A percentile compares a stretch with the other conserved stretches of the same genome.
These are phyloP conservation scores for Crocallis elinguaria DNA, from an alignment of 2,888 invertebrate species.

Conservation along the genomic window DNA sequence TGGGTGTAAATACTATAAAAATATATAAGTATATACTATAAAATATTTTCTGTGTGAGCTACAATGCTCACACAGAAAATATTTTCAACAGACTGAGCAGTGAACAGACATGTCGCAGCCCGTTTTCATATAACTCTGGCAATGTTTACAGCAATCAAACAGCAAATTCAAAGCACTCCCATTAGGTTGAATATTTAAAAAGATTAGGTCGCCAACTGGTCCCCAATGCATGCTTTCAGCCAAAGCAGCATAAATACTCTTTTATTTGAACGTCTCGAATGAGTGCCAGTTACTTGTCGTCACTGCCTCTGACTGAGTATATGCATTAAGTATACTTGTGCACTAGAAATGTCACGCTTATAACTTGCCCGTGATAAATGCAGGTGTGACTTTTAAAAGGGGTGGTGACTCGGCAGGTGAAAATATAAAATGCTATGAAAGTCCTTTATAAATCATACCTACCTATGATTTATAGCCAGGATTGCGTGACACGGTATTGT, in stretches of 20 bases:
- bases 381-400: constrained; percentile 7
- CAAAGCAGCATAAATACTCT: constrained; percentile 5
- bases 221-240: constrained; percentile 1
- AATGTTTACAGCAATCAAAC: neutral
- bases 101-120: too few relatives aligned
- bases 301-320: constrained; percentile 12
- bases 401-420: neutral
- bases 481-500: neutral
- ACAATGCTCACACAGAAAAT: too few relatives aligned
- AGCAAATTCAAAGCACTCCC: neutral
- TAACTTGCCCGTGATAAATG: constrained; percentile 8
- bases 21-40: too few relatives aligned
- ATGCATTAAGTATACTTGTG: constrained; percentile 16
- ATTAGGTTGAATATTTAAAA: constrained; percentile 4
- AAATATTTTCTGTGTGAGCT: too few relatives aligned
- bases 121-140: too few relatives aligned
- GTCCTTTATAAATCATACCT: too few relatives aligned
- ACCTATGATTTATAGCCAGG: constrained; percentile 2
- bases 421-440: neutral
- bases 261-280: constrained; percentile 15
- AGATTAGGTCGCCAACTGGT: neutral
- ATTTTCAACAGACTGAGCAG: too few relatives aligned
- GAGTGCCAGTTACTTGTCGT: constrained; percentile 20
- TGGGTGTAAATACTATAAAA: too few relatives aligned
- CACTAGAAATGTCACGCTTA: constrained; percentile 16